Conservation (phyloP, 2,797 vertebrate species). For the Odontamblyopus lacepedii region DNA sequence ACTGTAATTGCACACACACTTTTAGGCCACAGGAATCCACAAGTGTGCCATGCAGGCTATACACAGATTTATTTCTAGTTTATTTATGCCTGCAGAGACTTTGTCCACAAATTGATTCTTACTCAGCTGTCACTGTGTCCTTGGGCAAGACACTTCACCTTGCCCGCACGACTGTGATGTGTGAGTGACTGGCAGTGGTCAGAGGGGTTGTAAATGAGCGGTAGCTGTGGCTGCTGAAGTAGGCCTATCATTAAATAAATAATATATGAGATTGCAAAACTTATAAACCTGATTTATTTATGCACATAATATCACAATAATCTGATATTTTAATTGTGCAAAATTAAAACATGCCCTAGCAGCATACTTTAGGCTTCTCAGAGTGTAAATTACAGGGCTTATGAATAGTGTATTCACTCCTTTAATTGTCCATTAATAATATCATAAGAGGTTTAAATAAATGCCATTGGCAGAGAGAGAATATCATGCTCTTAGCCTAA, state of each 20-base stretch:
- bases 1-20: background rate
- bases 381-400: no score
- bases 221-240: background rate
- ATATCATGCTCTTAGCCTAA: background rate
- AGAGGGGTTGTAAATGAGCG: background rate
- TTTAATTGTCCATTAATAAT: no score
- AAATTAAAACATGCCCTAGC: no score
- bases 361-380: no score
- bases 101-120: background rate
- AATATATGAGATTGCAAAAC: background rate
- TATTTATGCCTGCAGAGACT: background rate
- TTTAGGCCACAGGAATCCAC: background rate
- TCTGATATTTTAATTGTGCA: no score
- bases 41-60: background rate
- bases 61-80: no score
- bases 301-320: no score
- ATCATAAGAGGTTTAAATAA: no score
- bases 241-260: background rate
- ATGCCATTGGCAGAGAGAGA: no score
- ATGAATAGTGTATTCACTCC: no score
- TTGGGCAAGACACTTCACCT: background rate
- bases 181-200: background rate
- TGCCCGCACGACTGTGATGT: background rate
- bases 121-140: background rate
- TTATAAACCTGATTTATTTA: background rate